phyloP scores from a whole-genome alignment of 2,113 vertebrate genomes.

The Pao palembangensis region DNA sequence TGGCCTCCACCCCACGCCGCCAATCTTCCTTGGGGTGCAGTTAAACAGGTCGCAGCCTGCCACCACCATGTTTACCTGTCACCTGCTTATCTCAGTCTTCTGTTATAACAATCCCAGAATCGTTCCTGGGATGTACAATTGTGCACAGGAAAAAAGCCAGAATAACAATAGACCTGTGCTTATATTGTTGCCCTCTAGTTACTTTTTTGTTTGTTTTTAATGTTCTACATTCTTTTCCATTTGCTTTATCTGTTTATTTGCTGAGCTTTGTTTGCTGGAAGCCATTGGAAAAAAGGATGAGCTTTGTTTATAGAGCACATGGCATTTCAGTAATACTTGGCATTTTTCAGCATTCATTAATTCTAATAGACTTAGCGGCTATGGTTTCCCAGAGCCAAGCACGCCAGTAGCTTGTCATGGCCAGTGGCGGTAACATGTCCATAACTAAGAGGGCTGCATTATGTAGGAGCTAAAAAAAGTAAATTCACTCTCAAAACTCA shows the following conservation, averaged over 20 bases:
- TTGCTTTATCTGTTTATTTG: not conserved
- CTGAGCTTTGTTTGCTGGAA: not conserved
- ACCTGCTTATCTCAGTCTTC: conserved; percentile 30
- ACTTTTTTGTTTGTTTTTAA: not conserved
- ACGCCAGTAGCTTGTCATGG: conserved; percentile 10
- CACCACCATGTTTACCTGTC: conserved; percentile 36
- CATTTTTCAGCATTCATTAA: conserved; percentile 22
- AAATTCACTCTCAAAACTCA: not conserved
- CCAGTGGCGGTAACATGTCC: conserved; percentile 18
- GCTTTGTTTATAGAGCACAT: conserved; percentile 17
- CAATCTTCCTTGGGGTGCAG: conserved; percentile 43
- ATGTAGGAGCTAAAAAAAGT: not conserved
- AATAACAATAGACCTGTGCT: not conserved
- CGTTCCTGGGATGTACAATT: not conserved
- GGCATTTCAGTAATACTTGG: conserved; percentile 16
- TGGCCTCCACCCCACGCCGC: conserved; percentile 6
- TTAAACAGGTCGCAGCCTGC: conserved; percentile 45
- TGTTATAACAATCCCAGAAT: no score
- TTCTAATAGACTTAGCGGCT: conserved; percentile 25
- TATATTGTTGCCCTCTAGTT: not conserved
- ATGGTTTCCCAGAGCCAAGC: conserved; percentile 7
- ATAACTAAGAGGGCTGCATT: conserved; percentile 1
- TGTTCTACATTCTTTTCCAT: not conserved
- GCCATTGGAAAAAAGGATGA: not conserved
- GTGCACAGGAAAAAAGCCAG: not conserved